Conservation (phyloP, 2,888 invertebrate species). For the Zootermopsis nevadensis region DNA sequence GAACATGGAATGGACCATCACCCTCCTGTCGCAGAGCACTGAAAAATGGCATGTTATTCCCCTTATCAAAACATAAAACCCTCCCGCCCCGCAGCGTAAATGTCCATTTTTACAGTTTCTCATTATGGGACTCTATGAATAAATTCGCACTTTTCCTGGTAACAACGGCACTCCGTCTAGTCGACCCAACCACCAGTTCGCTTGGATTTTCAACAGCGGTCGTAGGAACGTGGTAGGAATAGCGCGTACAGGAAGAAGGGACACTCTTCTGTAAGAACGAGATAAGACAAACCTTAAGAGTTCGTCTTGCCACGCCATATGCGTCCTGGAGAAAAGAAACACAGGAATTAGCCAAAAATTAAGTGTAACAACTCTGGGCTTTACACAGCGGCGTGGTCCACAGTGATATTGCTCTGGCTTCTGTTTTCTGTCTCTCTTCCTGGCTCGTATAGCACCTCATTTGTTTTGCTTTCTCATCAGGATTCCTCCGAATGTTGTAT, state of each 20-base stretch:
- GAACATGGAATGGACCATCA: constrained; percentile 26
- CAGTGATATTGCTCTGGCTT: too few relatives aligned
- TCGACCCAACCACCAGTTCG: neutral
- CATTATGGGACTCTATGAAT: constrained; percentile 68
- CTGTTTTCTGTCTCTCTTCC: too few relatives aligned
- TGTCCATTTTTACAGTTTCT: constrained; percentile 69
- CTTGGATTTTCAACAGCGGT: neutral
- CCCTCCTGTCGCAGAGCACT: constrained; percentile 36
- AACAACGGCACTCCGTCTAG: neutral
- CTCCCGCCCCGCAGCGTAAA: constrained; percentile 63
- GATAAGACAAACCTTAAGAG: too few relatives aligned
- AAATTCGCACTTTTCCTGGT: constrained; percentile 65
- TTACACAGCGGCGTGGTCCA: too few relatives aligned
- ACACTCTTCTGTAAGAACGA: too few relatives aligned
- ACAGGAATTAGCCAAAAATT: too few relatives aligned
- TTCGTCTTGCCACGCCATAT: too few relatives aligned
- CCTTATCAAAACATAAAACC: constrained; percentile 66
- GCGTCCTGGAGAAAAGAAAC: too few relatives aligned
- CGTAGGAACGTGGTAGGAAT: neutral
- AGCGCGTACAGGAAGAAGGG: neutral
- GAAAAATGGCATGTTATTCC: constrained; percentile 56
- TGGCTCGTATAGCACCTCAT: too few relatives aligned
- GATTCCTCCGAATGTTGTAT: too few relatives aligned
- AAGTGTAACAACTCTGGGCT: too few relatives aligned
- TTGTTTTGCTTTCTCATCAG: too few relatives aligned